phyloP scores from a whole-genome alignment of 2,113 vertebrate genomes.

The Rhizomys pruinosus region DNA sequence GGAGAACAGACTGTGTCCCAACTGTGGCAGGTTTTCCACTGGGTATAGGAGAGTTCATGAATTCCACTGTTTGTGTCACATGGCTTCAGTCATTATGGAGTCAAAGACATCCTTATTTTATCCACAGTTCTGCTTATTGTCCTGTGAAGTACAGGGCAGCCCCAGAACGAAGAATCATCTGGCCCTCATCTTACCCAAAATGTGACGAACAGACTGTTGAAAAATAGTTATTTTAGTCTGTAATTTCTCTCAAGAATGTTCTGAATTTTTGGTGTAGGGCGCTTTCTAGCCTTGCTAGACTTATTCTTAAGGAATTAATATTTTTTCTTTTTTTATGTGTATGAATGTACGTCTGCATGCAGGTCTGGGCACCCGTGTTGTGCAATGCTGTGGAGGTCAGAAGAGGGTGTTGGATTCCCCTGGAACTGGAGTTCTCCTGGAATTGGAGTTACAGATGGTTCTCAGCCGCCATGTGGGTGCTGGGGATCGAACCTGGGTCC shows the following conservation, averaged over 20 bases:
- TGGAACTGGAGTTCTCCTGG: too few relatives aligned
- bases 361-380: too few relatives aligned
- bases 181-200: background rate
- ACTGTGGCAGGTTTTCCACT: background rate
- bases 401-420: too few relatives aligned
- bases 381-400: too few relatives aligned
- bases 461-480: too few relatives aligned
- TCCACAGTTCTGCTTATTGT: background rate
- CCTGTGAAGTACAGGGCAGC: background rate
- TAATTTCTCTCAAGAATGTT: slow-evolving; percentile 21
- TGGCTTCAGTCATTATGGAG: background rate
- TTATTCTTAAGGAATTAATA: background rate
- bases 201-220: background rate
- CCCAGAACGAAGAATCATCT: background rate
- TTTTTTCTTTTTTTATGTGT: too few relatives aligned
- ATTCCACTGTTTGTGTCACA: background rate
- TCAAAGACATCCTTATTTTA: background rate
- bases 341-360: too few relatives aligned
- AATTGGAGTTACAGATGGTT: too few relatives aligned
- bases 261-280: background rate
- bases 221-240: background rate
- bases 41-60: background rate
- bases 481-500: too few relatives aligned
- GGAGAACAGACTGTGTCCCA: background rate
- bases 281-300: background rate